These are phyloP conservation scores for Catostylus mosaicus DNA, from an alignment of 30 jellyfish, hydroid and myxozoan genomes.

Conservation along the genomic window DNA sequence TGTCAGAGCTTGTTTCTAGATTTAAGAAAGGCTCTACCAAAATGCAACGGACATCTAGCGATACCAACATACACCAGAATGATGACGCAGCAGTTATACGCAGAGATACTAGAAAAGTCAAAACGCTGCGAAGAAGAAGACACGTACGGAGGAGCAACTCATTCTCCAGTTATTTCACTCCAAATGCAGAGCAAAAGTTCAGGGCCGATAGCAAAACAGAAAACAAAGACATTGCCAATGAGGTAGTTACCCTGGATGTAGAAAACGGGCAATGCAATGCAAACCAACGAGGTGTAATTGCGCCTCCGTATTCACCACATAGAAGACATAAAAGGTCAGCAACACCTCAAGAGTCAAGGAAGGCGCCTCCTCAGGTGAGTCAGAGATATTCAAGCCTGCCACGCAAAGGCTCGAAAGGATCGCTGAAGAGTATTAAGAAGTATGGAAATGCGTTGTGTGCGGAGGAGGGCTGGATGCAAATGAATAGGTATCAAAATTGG, in stretches of 20 bases:
- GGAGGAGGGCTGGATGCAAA: background rate
- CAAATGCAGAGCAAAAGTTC: background rate
- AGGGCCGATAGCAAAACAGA: background rate
- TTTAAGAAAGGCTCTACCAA: conserved; percentile 45
- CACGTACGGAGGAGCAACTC: conserved; percentile 77
- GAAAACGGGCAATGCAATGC: background rate
- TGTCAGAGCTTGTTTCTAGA: conserved; percentile 66
- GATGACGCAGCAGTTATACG: conserved; percentile 46
- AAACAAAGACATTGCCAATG: background rate
- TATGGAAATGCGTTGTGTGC: background rate
- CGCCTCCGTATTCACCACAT: conserved; percentile 62
- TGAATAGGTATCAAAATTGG: background rate
- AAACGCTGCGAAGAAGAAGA: conserved; percentile 61
- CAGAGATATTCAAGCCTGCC: conserved; percentile 18
- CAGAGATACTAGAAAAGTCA: conserved; percentile 50
- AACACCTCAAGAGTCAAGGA: conserved; percentile 3
- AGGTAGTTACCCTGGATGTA: too few species aligned
- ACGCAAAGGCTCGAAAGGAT: conserved; percentile 2
- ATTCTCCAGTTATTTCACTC: conserved; percentile 64
- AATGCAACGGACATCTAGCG: conserved; percentile 61
- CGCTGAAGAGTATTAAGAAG: background rate
- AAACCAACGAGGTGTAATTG: background rate
- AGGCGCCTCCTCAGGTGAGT: conserved; percentile 2
- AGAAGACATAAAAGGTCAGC: conserved; percentile 25
- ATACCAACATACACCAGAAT: conserved; percentile 25